phyloP scores from a whole-genome alignment of 2,797 vertebrate species.

The Parambassis ranga region DNA sequence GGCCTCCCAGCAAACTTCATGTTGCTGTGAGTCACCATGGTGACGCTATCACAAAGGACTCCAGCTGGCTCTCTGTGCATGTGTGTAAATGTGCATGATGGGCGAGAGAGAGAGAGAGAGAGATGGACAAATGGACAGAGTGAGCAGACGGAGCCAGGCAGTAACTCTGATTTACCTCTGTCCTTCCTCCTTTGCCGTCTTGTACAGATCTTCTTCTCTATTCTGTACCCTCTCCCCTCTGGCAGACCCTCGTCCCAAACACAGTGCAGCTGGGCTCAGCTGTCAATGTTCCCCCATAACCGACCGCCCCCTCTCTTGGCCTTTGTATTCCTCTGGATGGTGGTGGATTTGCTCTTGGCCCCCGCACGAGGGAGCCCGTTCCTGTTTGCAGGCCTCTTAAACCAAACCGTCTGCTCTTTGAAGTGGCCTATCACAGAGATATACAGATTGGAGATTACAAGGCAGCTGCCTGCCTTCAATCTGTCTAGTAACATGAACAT shows the following conservation, averaged over 20 bases:
- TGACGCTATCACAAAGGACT: slow-evolving; percentile 76
- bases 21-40: slow-evolving; percentile 74
- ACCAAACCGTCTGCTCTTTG: slow-evolving; percentile 65
- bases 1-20: slow-evolving; percentile 62
- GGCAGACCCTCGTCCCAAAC: slow-evolving; percentile 70
- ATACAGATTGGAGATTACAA: slow-evolving; percentile 63
- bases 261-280: slow-evolving; percentile 78
- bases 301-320: slow-evolving; percentile 58
- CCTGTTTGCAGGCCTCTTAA: slow-evolving; percentile 57
- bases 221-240: slow-evolving; percentile 53
- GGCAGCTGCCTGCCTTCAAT: slow-evolving; percentile 61
- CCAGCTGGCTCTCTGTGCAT: slow-evolving; percentile 69
- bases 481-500: slow-evolving; percentile 40
- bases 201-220: slow-evolving; percentile 39
- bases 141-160: slow-evolving; percentile 54
- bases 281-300: slow-evolving; percentile 68
- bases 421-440: slow-evolving; percentile 70
- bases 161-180: slow-evolving; percentile 45
- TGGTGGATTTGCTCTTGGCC: slow-evolving; percentile 66
- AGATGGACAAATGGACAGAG: slow-evolving; percentile 60
- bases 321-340: slow-evolving; percentile 70
- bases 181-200: slow-evolving; percentile 31
- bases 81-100: slow-evolving; percentile 29
- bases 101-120: slow-evolving; percentile 21
- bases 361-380: slow-evolving; percentile 74